Conservation (phyloP, 2,797 vertebrate genomes). For the Pangasius larnaudii region DNA sequence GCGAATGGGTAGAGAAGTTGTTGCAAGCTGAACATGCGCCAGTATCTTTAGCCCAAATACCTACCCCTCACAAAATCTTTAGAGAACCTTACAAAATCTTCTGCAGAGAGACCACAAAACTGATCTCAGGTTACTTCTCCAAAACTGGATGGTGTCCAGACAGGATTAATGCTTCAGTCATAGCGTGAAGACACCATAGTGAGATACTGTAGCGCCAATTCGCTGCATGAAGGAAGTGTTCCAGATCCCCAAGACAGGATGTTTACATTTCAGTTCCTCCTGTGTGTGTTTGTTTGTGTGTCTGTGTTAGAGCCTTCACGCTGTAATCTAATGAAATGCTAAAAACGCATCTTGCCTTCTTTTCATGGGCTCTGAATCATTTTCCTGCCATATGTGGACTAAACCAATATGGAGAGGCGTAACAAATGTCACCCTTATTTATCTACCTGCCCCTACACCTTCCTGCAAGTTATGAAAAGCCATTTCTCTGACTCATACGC, state of each 20-base stretch:
- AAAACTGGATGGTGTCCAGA: constrained; percentile 20
- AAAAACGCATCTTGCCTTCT: constrained; percentile 40
- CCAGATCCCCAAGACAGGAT: constrained; percentile 50
- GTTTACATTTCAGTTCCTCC: constrained; percentile 59
- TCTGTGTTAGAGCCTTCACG: constrained; percentile 45
- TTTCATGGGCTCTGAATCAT: constrained; percentile 41
- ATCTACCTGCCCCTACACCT: constrained; percentile 38
- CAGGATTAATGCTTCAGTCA: constrained; percentile 41
- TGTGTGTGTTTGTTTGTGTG: constrained; percentile 42
- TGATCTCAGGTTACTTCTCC: constrained; percentile 11
- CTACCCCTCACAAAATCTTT: constrained; percentile 9
- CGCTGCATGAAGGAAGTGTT: constrained; percentile 49
- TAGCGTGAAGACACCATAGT: constrained; percentile 39
- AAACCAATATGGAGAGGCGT: constrained; percentile 38
- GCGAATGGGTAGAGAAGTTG: neutral
- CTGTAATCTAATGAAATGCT: constrained; percentile 49
- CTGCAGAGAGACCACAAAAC: constrained; percentile 4
- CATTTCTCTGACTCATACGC: constrained; percentile 16
- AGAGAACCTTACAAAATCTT: neutral
- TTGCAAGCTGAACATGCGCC: constrained; percentile 21
- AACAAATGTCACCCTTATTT: constrained; percentile 53
- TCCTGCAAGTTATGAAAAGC: constrained; percentile 43
- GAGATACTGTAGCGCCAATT: constrained; percentile 45
- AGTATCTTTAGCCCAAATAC: neutral
- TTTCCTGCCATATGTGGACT: constrained; percentile 44